phyloP scores from a whole-genome alignment of 2,113 vertebrate species.

The Donacobius atricapilla region DNA sequence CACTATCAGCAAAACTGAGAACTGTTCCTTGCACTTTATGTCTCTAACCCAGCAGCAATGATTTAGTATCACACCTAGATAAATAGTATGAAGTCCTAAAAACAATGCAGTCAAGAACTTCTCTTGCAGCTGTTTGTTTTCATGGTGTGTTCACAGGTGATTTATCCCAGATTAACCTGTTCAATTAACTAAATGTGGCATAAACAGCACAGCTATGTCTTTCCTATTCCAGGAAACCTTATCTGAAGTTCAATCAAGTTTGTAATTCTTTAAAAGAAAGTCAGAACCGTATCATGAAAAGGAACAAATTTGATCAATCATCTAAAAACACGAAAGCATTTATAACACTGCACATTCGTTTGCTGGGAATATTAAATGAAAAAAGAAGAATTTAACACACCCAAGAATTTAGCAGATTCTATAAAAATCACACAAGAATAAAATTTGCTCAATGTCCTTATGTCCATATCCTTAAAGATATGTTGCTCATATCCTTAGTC shows the following conservation, averaged over 20 bases:
- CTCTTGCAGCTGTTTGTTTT: background rate
- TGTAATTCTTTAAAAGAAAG: background rate
- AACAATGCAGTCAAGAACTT: background rate
- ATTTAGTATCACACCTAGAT: background rate
- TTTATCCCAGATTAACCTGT: background rate
- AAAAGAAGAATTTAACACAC: background rate
- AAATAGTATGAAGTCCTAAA: background rate
- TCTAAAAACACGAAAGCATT: background rate
- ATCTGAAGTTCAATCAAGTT: background rate
- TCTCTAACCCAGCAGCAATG: background rate
- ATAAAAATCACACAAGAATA: constrained; percentile 29
- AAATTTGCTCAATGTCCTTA: background rate
- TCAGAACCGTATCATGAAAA: background rate
- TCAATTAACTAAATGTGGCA: background rate
- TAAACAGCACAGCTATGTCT: background rate
- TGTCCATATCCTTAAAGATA: background rate
- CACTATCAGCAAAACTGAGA: background rate
- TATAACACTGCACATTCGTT: background rate
- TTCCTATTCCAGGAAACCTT: background rate
- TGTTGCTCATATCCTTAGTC: background rate
- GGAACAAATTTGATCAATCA: background rate
- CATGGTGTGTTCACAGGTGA: background rate
- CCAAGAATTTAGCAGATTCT: background rate
- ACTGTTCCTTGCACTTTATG: background rate
- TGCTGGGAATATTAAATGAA: background rate